Conservation (phyloP, 1,140 invertebrate species). For the Cydia strobilella region DNA sequence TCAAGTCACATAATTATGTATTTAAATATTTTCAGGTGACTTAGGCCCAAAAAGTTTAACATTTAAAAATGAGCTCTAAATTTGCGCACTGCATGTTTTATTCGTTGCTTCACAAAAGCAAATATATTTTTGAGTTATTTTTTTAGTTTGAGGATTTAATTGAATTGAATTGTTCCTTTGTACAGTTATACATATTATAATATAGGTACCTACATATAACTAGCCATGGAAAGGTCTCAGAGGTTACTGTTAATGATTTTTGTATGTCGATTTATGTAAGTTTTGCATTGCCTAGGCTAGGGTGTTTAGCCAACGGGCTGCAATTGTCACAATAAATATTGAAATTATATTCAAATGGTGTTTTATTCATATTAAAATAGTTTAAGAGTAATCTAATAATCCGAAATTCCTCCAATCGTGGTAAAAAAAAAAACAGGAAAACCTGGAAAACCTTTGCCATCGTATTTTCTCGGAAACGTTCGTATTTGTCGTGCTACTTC, state of each 20-base stretch:
- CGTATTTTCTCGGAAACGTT: too few species aligned
- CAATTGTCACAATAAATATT: constrained; percentile 54
- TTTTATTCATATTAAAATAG: constrained; percentile 14
- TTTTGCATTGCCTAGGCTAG: constrained; percentile 47
- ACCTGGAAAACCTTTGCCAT: too few species aligned
- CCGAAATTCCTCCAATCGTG: too few species aligned
- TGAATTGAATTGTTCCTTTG: constrained; percentile 21
- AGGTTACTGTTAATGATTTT: constrained; percentile 45
- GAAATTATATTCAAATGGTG: constrained; percentile 37
- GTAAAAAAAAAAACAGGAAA: too few species aligned
- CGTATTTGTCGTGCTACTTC: too few species aligned
- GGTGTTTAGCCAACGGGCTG: constrained; percentile 39
- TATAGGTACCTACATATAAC: constrained; percentile 34
- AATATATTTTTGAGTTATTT: constrained; percentile 2
- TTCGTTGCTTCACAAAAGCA: background rate
- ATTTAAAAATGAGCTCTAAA: background rate
- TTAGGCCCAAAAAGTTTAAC: too few species aligned
- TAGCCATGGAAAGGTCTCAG: constrained; percentile 35
- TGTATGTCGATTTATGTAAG: constrained; percentile 45
- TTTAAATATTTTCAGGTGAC: too few species aligned
- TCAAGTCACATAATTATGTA: too few species aligned
- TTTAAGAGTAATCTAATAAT: too few species aligned
- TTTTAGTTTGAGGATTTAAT: constrained; percentile 20
- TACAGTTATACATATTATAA: constrained; percentile 25
- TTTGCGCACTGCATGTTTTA: background rate